phyloP scores from a whole-genome alignment of 2,888 invertebrate genomes.

The Pterobdella sp. region DNA sequence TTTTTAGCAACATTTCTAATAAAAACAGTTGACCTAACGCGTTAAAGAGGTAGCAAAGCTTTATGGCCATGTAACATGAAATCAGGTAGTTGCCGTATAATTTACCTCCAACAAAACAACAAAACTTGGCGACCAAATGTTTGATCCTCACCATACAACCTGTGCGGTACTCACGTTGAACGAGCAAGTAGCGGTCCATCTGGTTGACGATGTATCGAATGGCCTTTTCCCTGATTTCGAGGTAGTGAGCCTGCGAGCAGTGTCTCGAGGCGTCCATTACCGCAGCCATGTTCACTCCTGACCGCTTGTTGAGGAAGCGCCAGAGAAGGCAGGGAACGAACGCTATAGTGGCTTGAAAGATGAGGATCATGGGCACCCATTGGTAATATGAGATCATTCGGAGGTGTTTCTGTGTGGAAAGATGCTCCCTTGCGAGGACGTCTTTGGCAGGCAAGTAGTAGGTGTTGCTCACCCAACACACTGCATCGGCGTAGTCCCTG shows the following conservation, averaged over 20 bases:
- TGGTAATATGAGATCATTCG: conserved; percentile 39
- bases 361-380: conserved; percentile 40
- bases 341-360: conserved; percentile 38
- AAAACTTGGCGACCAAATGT: conserved; percentile 49
- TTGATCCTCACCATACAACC: conserved; percentile 49
- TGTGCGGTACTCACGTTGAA: conserved; percentile 51
- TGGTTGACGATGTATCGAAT: conserved; percentile 53
- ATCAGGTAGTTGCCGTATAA: conserved; percentile 54
- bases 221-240: conserved; percentile 42
- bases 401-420: conserved; percentile 30
- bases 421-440: conserved; percentile 32
- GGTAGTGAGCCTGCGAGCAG: conserved; percentile 39
- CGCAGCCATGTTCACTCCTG: conserved; percentile 39
- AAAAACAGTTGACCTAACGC: conserved; percentile 53
- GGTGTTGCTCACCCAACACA: conserved; percentile 40
- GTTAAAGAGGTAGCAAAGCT: conserved; percentile 52
- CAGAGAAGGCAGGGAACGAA: conserved; percentile 39
- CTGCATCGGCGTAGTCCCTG: conserved; percentile 39
- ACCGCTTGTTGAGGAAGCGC: conserved; percentile 39
- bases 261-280: conserved; percentile 39
- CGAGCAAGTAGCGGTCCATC: conserved; percentile 52
- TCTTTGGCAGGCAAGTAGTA: conserved; percentile 38
- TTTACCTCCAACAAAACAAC: conserved; percentile 50
- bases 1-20: conserved; percentile 53
- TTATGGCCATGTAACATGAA: conserved; percentile 52